Evolutionary conservation across 2,888 invertebrate species (phyloP).

Genomic region (Calliopum simillimum): DNA sequence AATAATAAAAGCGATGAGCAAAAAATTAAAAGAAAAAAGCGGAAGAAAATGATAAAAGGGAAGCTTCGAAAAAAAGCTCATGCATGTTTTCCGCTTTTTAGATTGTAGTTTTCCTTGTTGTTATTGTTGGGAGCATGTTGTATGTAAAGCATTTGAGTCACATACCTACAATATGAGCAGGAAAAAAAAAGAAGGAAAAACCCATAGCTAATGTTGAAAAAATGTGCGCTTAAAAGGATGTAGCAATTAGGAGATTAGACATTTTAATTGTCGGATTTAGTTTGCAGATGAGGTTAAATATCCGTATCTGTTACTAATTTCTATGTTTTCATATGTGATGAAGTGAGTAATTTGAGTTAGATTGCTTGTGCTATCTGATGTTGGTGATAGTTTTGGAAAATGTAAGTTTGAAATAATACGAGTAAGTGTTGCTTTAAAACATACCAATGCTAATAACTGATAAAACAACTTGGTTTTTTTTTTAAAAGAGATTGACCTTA

Average conservation of each 20-base stretch:
- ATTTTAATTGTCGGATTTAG: constrained; percentile 44
- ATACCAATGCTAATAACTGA: too few relatives aligned
- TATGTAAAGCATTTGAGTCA: too few relatives aligned
- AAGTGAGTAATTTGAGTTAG: constrained; percentile 18
- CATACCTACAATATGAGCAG: background rate
- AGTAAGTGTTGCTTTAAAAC: too few relatives aligned
- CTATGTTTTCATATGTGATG: constrained; percentile 21
- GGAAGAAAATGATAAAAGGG: constrained; percentile 4
- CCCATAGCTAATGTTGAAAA: background rate
- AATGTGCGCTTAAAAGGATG: constrained; percentile 38
- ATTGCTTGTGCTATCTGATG: background rate
- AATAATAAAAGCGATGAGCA: constrained; percentile 22
- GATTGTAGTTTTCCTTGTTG: too few relatives aligned
- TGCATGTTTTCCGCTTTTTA: too few relatives aligned
- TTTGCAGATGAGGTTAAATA: constrained; percentile 27
- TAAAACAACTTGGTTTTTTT: too few relatives aligned
- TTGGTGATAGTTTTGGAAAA: background rate
- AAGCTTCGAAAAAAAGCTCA: constrained; percentile 8
- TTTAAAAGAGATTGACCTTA: too few relatives aligned
- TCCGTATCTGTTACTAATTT: constrained; percentile 30
- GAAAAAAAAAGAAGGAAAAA: background rate
- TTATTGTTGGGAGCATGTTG: too few relatives aligned
- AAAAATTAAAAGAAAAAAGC: background rate
- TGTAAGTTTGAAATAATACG: background rate
- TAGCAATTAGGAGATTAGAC: constrained; percentile 45